Percentiles rank a stretch among this genome's conserved stretches.
These are phyloP conservation scores for Malacoctenus gilli DNA, from an alignment of 2,797 vertebrate species.

Conservation along the genomic window DNA sequence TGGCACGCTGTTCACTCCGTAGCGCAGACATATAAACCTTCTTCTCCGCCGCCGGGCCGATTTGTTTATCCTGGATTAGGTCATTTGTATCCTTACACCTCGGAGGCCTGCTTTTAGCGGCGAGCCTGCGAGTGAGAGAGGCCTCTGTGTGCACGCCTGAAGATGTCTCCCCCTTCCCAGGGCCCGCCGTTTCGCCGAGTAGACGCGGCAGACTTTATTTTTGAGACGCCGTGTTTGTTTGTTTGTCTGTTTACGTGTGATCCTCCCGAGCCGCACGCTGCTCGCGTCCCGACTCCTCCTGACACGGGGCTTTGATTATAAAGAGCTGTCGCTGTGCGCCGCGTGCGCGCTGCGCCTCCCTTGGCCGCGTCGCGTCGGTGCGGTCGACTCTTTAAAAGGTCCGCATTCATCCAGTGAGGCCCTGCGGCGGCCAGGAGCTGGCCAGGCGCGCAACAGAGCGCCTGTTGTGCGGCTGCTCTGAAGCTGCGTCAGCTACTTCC, in stretches of 20 bases:
- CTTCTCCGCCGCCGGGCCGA: conserved; percentile 38
- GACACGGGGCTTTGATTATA: conserved; percentile 73
- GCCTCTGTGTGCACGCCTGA: conserved; percentile 43
- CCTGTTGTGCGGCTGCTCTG: conserved; percentile 72
- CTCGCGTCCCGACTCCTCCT: conserved; percentile 61
- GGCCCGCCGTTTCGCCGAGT: too few relatives aligned
- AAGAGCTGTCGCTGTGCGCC: conserved; percentile 16
- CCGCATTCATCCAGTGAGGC: conserved; percentile 79
- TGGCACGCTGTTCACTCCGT: conserved; percentile 58
- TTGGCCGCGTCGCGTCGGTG: conserved; percentile 8
- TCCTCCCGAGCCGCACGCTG: conserved; percentile 48
- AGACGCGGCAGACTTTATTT: too few relatives aligned
- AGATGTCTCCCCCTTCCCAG: conserved; percentile 17
- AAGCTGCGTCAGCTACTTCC: conserved; percentile 73
- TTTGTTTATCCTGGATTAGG: conserved; percentile 71
- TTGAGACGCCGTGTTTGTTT: conserved; percentile 39
- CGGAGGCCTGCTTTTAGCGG: conserved; percentile 55
- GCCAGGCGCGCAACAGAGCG: conserved; percentile 72
- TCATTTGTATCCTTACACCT: conserved; percentile 71
- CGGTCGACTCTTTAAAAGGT: conserved; percentile 76
- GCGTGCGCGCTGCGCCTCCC: too few relatives aligned
- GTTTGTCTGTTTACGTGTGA: conserved; percentile 71
- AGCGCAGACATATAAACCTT: conserved; percentile 52
- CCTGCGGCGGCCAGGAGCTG: conserved; percentile 65
- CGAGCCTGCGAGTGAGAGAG: conserved; percentile 42